Conservation (phyloP, 2,888 invertebrate genomes). For the Leuctra nigra region DNA sequence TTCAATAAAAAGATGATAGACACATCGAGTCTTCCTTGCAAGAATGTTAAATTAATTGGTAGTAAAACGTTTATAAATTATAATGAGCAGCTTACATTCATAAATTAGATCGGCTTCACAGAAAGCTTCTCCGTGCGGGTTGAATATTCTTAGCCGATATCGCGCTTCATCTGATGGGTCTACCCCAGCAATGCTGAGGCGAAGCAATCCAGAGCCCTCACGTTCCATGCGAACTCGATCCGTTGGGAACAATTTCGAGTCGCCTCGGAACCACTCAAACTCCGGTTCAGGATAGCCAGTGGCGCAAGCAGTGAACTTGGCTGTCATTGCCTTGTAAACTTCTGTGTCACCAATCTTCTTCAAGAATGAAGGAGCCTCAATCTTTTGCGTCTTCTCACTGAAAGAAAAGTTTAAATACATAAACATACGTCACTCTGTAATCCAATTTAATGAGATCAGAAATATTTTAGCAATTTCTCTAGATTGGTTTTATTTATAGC, state of each 20-base stretch:
- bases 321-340: conserved; percentile 79
- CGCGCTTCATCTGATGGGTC: conserved; percentile 76
- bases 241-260: conserved; percentile 69
- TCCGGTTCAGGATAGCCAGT: conserved; percentile 83
- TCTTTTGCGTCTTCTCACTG: conserved; percentile 65
- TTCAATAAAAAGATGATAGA: too few species aligned
- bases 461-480: too few species aligned
- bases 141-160: conserved; percentile 76
- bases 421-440: too few species aligned
- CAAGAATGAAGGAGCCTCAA: conserved; percentile 80
- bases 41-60: too few species aligned
- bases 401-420: conserved; percentile 33
- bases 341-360: conserved; percentile 87
- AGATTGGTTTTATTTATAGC: too few species aligned
- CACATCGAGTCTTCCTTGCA: too few species aligned
- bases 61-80: too few species aligned
- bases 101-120: conserved; percentile 75
- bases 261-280: conserved; percentile 80
- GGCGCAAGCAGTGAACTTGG: conserved; percentile 89
- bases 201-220: conserved; percentile 73
- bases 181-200: conserved; percentile 71
- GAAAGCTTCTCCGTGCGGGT: conserved; percentile 75
- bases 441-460: too few species aligned
- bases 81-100: conserved; percentile 61
- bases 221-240: conserved; percentile 77